A percentile compares a stretch with the other conserved stretches of the same genome.
These are phyloP conservation scores for Dinoponera quadriceps DNA, from an alignment of 1,140 invertebrate species.

Conservation along the genomic window DNA sequence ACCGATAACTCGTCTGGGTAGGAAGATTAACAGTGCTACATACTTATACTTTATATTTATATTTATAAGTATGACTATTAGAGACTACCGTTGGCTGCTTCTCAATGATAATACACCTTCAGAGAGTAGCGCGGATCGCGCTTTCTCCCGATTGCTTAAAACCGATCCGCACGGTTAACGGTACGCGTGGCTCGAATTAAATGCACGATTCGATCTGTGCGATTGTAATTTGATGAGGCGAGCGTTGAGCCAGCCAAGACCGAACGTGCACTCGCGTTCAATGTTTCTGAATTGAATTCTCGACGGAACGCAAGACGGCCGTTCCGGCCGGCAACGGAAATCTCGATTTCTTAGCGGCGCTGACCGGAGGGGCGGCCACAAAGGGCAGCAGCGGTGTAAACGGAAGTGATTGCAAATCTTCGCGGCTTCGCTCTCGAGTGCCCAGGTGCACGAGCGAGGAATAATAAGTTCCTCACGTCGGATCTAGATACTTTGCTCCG, in stretches of 20 bases:
- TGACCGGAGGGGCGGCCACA: constrained; percentile 68
- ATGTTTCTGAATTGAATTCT: not conserved
- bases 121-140: too few species aligned
- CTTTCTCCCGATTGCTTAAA: too few species aligned
- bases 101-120: too few species aligned
- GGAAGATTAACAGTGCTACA: too few species aligned
- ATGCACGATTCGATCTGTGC: too few species aligned
- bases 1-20: too few species aligned
- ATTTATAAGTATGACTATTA: too few species aligned
- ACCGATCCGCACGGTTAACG: too few species aligned
- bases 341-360: constrained; percentile 75
- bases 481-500: constrained; percentile 75
- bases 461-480: constrained; percentile 73
- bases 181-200: too few species aligned
- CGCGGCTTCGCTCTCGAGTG: constrained; percentile 76
- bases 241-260: not conserved
- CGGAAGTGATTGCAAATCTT: constrained; percentile 82
- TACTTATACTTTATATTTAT: too few species aligned
- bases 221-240: too few species aligned
- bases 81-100: too few species aligned
- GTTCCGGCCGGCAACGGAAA: constrained; percentile 79
- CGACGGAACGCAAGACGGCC: constrained; percentile 58
- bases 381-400: constrained; percentile 66
- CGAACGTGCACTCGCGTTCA: not conserved
- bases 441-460: constrained; percentile 81